Evolutionary conservation across 2,797 vertebrate genomes (phyloP), one percentile per base, ranked within the genome.

Genomic region (Gallinago stenura): DNA sequence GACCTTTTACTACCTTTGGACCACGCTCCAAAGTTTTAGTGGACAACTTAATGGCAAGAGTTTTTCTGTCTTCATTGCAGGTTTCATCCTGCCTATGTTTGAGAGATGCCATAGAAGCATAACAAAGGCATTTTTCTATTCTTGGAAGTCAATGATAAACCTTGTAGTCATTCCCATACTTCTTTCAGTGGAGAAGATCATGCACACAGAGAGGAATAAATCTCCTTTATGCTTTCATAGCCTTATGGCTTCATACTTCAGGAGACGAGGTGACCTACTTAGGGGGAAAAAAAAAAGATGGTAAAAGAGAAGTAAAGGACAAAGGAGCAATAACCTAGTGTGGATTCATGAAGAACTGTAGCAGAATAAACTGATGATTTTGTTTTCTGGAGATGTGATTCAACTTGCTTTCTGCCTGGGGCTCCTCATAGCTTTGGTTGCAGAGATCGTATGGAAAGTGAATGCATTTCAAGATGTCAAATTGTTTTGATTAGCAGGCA

Each of bases 221-320:
- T 97, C 89, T 96, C 58, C 95, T 96, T 97, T 96, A 97, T 91
- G 94, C 83, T 96, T 95, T 93, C 83, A 31, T 92, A 93, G 81
- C 93, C 77, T 94, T 94, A 94, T 1, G 4, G 91, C 83, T 97
- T 97, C 92, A 88, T 97, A 89, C 54, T 97, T 92, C 86, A 94
- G 94, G 86, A 96, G 86, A 94, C 62, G 86, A 95, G 77, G 79
- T 94, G 90, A 95, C 93, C 94, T 95, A 95, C 90, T 95, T 96
- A 83, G 35, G 26, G 35, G 26, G 33, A 25, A 85, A 68, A 62
- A 85, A 79, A 86, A 64, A 78, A 48, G 30, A 31, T 0, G 0
- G 75, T 73, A 79, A 89, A 95, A 94, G 85, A 89, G 83, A 96
- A 96, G 75, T 85, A 94, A 91, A 96, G 93, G 97, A 96, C 90